phyloP scores from a whole-genome alignment of 2,888 invertebrate species.

The Harpalus rubripes region DNA sequence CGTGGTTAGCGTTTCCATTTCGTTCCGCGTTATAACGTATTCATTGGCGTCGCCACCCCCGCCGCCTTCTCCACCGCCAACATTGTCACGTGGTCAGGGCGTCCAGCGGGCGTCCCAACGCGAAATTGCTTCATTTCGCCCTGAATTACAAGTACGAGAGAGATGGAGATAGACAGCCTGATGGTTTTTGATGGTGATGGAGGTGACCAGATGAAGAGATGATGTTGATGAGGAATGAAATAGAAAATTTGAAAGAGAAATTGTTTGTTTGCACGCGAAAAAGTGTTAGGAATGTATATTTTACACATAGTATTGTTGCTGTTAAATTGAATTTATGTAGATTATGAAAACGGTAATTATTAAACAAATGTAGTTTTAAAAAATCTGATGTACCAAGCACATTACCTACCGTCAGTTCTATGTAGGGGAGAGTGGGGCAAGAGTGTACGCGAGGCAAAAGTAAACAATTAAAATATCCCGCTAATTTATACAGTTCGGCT shows the following conservation, averaged over 20 bases:
- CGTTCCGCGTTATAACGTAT: conserved; percentile 64
- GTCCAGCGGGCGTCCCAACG: conserved; percentile 12
- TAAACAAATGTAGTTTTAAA: too few species aligned
- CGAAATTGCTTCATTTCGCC: conserved; percentile 46
- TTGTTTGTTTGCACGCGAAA: too few species aligned
- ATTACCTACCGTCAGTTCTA: too few species aligned
- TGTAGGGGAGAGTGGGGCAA: too few species aligned
- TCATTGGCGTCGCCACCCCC: conserved; percentile 56
- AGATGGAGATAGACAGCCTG: not conserved
- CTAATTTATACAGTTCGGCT: too few species aligned
- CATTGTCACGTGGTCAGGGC: conserved; percentile 1
- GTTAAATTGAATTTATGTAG: too few species aligned
- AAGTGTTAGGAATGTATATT: too few species aligned
- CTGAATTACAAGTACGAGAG: conserved; percentile 41
- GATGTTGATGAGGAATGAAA: not conserved
- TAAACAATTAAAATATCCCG: too few species aligned
- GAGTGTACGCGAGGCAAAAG: too few species aligned
- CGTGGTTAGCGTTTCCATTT: conserved; percentile 64
- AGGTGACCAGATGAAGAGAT: not conserved
- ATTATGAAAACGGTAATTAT: too few species aligned
- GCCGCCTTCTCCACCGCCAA: conserved; percentile 2
- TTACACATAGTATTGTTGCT: too few species aligned
- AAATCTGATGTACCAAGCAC: too few species aligned
- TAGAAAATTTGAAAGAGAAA: not conserved
- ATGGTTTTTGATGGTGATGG: conserved; percentile 2